Percentiles rank a stretch among this genome's conserved stretches.
These are phyloP conservation scores for Platerodrilus igneus DNA, from an alignment of 2,888 invertebrate genomes.

Conservation along the genomic window DNA sequence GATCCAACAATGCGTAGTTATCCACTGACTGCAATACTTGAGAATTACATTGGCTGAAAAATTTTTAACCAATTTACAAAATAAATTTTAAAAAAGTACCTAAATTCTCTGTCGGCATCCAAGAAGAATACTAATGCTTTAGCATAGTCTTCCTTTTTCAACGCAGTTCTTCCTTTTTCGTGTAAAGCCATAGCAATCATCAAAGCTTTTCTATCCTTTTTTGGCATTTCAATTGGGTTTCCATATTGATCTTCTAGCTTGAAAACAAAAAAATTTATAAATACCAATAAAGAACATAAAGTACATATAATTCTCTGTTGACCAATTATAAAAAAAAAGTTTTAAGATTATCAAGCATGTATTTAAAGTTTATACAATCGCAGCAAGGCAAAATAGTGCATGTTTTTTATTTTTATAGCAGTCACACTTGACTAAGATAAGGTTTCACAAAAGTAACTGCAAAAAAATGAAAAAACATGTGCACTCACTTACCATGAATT, in stretches of 20 bases:
- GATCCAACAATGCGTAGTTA: conserved; percentile 76
- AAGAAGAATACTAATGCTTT: conserved; percentile 69
- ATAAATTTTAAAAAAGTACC: conserved; percentile 41
- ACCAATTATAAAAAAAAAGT: no score
- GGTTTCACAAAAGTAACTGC: no score
- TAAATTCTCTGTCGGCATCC: conserved; percentile 72
- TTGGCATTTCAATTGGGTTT: conserved; percentile 65
- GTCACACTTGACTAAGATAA: no score
- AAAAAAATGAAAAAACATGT: no score
- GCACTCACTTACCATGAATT: no score
- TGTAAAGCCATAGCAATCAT: conserved; percentile 75
- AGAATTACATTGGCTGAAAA: conserved; percentile 60
- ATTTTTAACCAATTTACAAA: conserved; percentile 20
- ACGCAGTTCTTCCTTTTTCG: conserved; percentile 69
- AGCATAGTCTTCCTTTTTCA: conserved; percentile 61
- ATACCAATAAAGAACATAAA: no score
- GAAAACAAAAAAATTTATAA: no score
- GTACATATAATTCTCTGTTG: no score
- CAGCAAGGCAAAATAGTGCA: no score
- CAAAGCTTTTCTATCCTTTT: conserved; percentile 63
- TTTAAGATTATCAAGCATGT: no score
- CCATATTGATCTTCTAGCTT: conserved; percentile 77
- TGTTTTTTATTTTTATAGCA: no score
- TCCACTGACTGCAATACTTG: conserved; percentile 66
- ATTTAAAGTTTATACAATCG: no score